A percentile compares a stretch with the other conserved stretches of the same genome.
Conservation (phyloP, 2,113 vertebrate species). For the Empidonax traillii region DNA sequence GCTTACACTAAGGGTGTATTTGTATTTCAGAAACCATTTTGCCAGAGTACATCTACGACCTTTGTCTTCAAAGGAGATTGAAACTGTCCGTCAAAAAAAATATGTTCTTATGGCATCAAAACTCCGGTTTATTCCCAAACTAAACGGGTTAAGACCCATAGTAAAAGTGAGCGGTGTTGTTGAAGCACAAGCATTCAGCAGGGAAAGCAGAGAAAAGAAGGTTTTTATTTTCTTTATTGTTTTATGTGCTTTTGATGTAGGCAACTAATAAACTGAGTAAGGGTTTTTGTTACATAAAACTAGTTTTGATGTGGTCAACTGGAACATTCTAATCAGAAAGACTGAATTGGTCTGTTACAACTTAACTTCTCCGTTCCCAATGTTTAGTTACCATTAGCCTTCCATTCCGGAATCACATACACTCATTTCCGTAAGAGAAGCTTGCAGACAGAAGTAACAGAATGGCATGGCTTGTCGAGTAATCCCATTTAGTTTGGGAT, state of each 20-base stretch:
- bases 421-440: too few species aligned
- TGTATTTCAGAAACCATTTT: constrained; percentile 80
- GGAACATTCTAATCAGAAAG: not conserved
- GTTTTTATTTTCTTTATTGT: not conserved
- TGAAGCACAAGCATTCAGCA: constrained; percentile 50
- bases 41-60: constrained; percentile 78
- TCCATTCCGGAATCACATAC: not conserved
- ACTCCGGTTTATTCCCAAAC: constrained; percentile 92
- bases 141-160: constrained; percentile 84
- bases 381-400: not conserved
- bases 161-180: constrained; percentile 70
- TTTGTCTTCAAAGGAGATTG: constrained; percentile 74
- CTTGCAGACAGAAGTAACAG: too few species aligned
- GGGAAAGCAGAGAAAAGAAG: constrained; percentile 39
- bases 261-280: not conserved
- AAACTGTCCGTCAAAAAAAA: constrained; percentile 42
- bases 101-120: constrained; percentile 64
- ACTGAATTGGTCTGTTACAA: not conserved
- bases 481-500: accelerated
- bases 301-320: not conserved
- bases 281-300: not conserved
- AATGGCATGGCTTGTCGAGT: not conserved
- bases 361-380: not conserved
- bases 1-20: not conserved
- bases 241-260: not conserved